Conservation (phyloP, 2,113 vertebrate genomes). For the Cyprinus carpio region DNA sequence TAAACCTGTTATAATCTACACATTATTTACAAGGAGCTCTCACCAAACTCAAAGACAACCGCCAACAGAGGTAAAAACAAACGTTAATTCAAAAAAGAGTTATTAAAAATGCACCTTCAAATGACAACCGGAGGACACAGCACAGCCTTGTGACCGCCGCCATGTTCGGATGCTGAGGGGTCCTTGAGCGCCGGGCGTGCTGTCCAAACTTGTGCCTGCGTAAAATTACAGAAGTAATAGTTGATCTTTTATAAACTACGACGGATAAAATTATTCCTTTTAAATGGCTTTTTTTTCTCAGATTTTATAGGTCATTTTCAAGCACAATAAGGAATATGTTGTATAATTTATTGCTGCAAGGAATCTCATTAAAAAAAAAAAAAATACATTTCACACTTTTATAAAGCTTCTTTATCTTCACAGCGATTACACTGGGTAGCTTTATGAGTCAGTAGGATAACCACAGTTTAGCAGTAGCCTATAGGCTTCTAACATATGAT, state of each 20-base stretch:
- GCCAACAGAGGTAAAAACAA: background rate
- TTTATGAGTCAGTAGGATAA: background rate
- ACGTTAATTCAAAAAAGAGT: background rate
- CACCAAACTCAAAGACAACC: background rate
- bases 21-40: background rate
- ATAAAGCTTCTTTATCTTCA: background rate
- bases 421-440: background rate
- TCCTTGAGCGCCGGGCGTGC: constrained; percentile 37
- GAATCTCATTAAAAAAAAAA: background rate
- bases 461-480: background rate
- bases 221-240: background rate
- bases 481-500: background rate
- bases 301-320: too few relatives aligned
- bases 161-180: constrained; percentile 49
- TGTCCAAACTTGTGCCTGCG: constrained; percentile 40
- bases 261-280: background rate
- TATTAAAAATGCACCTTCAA: constrained; percentile 34
- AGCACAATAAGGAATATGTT: background rate
- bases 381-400: background rate
- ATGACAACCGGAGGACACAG: constrained; percentile 52
- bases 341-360: background rate
- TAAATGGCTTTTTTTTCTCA: background rate
- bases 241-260: background rate
- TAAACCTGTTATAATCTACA: background rate
- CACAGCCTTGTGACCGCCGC: constrained; percentile 50